Conservation (phyloP, 2,797 vertebrate species). For the Thunnus albacares region DNA sequence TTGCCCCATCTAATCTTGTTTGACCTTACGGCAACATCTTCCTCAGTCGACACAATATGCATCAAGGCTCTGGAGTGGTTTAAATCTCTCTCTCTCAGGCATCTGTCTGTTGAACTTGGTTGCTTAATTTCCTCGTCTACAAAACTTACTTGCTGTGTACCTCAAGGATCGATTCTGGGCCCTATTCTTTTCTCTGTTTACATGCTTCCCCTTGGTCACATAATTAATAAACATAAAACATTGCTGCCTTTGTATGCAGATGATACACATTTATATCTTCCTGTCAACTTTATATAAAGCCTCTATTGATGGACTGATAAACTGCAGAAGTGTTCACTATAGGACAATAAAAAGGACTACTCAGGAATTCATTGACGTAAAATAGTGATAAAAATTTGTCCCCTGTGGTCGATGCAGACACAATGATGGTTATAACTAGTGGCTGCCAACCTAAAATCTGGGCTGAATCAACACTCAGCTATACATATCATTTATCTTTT, state of each 20-base stretch:
- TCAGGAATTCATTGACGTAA: not conserved
- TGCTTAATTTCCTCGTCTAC: not conserved
- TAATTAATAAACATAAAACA: not conserved
- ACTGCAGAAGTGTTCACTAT: not conserved
- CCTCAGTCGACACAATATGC: not conserved
- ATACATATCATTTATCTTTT: constrained; percentile 31
- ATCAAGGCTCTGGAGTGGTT: not conserved
- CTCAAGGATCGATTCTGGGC: not conserved
- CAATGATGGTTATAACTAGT: constrained; percentile 8
- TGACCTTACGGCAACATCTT: not conserved
- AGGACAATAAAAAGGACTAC: not conserved
- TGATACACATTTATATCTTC: constrained; percentile 11
- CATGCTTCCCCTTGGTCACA: not conserved
- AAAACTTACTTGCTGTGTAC: not conserved
- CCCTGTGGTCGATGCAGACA: constrained; percentile 13
- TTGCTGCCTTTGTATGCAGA: constrained; percentile 24
- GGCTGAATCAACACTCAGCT: constrained; percentile 34
- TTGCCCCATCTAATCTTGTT: not conserved
- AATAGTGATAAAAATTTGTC: constrained; percentile 2
- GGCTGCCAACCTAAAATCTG: constrained; percentile 41
- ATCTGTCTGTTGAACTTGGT: not conserved
- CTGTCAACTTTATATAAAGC: not conserved
- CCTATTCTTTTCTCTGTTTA: not conserved
- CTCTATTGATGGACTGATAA: not conserved
- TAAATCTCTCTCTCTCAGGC: not conserved